Conservation (phyloP, 1,140 invertebrate species). For the Monochamus saltuarius region DNA sequence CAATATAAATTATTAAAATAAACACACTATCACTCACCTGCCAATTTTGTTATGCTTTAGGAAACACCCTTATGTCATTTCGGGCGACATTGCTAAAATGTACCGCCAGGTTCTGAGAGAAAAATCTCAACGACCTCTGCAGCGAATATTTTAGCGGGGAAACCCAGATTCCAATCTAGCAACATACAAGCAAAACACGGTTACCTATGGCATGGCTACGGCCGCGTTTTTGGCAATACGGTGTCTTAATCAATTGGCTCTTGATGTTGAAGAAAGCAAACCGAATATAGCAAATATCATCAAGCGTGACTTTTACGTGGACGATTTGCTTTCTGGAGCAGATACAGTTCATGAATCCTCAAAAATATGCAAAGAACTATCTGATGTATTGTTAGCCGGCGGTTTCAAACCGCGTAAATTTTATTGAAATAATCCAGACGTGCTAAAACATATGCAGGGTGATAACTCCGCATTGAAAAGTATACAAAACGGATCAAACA, state of each 20-base stretch:
- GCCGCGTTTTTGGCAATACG: background rate
- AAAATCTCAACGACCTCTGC: background rate
- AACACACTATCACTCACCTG: no score
- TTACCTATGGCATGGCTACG: conserved; percentile 3
- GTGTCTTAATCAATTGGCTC: conserved; percentile 18
- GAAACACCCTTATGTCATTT: background rate
- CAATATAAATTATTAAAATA: no score
- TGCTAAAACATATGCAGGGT: conserved; percentile 14
- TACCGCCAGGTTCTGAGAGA: background rate
- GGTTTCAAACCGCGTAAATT: conserved; percentile 39
- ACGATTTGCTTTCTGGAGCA: conserved; percentile 49
- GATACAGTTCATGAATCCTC: conserved; percentile 28
- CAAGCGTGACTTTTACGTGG: conserved; percentile 44
- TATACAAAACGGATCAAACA: background rate
- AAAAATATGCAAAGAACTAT: conserved; percentile 28
- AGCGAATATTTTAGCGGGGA: conserved; percentile 25
- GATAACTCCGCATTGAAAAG: conserved; percentile 10
- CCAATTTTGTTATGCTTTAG: background rate
- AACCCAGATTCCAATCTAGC: conserved; percentile 4
- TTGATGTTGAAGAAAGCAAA: conserved; percentile 25
- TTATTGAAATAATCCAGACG: conserved; percentile 30
- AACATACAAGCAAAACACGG: background rate
- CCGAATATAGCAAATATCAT: conserved; percentile 30
- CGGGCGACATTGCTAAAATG: conserved; percentile 15
- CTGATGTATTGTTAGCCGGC: conserved; percentile 22